Evolutionary conservation across 2,888 invertebrate species (phyloP).

Genomic region (Agrypnus murinus): DNA sequence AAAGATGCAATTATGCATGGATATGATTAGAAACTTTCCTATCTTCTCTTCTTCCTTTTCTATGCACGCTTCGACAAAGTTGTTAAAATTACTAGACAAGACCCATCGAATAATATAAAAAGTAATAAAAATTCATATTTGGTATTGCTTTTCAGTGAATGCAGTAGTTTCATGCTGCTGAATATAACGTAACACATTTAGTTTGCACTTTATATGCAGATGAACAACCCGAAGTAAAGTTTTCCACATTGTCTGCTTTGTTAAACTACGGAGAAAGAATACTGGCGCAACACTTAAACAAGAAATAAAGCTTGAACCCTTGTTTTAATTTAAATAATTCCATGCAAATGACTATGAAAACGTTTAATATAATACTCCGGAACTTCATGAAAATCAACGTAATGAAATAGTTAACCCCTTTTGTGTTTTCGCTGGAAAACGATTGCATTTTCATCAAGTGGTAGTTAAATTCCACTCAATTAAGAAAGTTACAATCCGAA

Average conservation of each 20-base stretch:
- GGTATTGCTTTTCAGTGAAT: slow-evolving; percentile 9
- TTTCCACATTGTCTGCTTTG: slow-evolving; percentile 40
- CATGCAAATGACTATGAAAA: slow-evolving; percentile 36
- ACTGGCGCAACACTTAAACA: slow-evolving; percentile 39
- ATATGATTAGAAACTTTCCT: no score
- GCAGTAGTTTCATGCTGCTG: slow-evolving; percentile 16
- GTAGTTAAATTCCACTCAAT: slow-evolving; percentile 42
- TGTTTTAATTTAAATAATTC: slow-evolving; percentile 44
- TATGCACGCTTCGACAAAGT: no score
- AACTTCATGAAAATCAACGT: slow-evolving; percentile 41
- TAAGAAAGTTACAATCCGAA: slow-evolving; percentile 37
- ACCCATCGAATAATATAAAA: not conserved
- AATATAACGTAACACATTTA: slow-evolving; percentile 36
- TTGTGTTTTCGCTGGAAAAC: slow-evolving; percentile 33
- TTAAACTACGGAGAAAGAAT: slow-evolving; percentile 39
- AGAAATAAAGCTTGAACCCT: slow-evolving; percentile 38
- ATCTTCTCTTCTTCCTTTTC: no score
- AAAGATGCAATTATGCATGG: no score
- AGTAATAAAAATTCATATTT: slow-evolving; percentile 30
- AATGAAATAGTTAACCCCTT: slow-evolving; percentile 39
- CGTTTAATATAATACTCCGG: slow-evolving; percentile 23
- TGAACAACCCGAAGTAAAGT: slow-evolving; percentile 38
- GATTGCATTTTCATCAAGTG: slow-evolving; percentile 45
- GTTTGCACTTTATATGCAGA: slow-evolving; percentile 42
- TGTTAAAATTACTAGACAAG: no score